Percentiles rank a stretch among this genome's conserved stretches.
Evolutionary conservation across 2,797 vertebrate genomes (phyloP).

Genomic region (Mycteria americana): DNA sequence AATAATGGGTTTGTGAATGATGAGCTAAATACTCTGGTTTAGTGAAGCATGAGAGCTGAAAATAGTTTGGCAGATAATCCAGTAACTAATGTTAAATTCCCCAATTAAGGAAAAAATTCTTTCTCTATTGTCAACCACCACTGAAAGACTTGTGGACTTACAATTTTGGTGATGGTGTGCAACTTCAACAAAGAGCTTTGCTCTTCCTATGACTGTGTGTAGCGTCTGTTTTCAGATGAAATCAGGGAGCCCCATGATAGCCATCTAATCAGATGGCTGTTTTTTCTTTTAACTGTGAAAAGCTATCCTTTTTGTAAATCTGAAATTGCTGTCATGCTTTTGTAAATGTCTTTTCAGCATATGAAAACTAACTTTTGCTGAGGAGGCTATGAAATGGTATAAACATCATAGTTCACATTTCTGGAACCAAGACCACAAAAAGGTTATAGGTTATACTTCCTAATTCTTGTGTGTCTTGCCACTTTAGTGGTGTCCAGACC

Average conservation of each 20-base stretch:
- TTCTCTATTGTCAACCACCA: not conserved
- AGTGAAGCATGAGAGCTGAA: constrained; percentile 61
- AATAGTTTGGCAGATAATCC: constrained; percentile 63
- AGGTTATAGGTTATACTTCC: not conserved
- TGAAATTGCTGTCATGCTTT: not conserved
- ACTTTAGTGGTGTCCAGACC: not conserved
- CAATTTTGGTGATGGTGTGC: not conserved
- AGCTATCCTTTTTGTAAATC: not conserved
- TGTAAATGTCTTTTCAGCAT: not conserved
- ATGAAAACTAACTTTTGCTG: not conserved
- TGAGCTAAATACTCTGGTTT: constrained; percentile 67
- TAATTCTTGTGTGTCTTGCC: not conserved
- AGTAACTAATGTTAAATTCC: constrained; percentile 29
- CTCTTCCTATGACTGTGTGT: not conserved
- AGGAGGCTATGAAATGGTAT: not conserved
- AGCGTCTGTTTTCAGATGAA: constrained; percentile 14
- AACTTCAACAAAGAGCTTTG: constrained; percentile 2
- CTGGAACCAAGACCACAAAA: not conserved
- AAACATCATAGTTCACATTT: not conserved
- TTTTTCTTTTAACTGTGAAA: not conserved
- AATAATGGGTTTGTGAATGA: constrained; percentile 69
- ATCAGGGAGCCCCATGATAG: not conserved
- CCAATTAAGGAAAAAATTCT: not conserved
- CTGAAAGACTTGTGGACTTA: constrained; percentile 2
- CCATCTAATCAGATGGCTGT: not conserved